Evolutionary conservation across 2,888 invertebrate genomes (phyloP).

Genomic region (Desoria tigrina): DNA sequence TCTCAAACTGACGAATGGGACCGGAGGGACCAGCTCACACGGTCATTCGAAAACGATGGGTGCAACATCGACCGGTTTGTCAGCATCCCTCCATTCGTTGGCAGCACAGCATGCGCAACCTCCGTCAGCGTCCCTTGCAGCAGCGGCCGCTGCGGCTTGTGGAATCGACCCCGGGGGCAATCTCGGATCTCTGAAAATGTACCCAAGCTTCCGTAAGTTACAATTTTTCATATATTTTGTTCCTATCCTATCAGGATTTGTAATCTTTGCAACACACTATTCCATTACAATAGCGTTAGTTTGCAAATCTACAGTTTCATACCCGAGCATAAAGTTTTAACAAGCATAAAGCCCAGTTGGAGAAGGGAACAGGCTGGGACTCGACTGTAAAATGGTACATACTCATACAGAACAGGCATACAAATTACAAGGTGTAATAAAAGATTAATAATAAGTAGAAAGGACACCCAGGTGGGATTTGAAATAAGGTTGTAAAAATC

Average conservation of each 20-base stretch:
- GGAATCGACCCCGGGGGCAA: constrained; percentile 33
- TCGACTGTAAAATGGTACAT: too few species aligned
- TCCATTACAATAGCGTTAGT: too few species aligned
- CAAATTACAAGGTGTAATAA: constrained; percentile 8
- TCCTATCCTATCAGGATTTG: background rate
- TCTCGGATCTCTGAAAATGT: constrained; percentile 45
- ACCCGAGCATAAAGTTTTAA: too few species aligned
- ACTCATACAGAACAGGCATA: too few species aligned
- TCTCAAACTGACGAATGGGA: background rate
- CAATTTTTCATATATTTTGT: background rate
- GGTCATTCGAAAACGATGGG: constrained; percentile 14
- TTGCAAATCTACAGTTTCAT: too few species aligned
- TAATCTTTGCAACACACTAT: too few species aligned
- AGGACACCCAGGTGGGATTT: constrained; percentile 22
- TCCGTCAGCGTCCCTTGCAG: constrained; percentile 25
- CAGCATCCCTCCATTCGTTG: too few species aligned
- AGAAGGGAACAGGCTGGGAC: too few species aligned
- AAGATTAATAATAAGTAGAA: constrained; percentile 22
- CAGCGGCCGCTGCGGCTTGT: constrained; percentile 31
- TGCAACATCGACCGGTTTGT: constrained; percentile 28
- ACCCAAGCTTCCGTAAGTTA: constrained; percentile 47
- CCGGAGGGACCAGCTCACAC: constrained; percentile 2
- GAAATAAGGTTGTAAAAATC: constrained; percentile 22
- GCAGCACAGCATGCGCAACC: constrained; percentile 20
- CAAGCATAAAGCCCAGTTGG: too few species aligned